phyloP scores from a whole-genome alignment of 2,797 vertebrate genomes.

The Spatula clypeata region DNA sequence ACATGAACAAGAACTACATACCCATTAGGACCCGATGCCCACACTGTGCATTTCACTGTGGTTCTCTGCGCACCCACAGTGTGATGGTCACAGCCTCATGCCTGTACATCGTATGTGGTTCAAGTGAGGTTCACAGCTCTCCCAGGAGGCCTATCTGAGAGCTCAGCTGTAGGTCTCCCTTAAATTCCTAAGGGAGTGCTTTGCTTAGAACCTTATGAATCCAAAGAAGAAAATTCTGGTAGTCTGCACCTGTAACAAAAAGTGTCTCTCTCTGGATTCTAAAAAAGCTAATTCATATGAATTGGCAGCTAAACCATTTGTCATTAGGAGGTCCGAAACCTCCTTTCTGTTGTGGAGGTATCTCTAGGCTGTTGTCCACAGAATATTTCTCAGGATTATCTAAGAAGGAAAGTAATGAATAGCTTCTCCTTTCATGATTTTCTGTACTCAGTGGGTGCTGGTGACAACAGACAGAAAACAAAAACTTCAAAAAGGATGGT shows the following conservation, averaged over 20 bases:
- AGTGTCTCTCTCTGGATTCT: background rate
- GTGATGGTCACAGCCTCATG: no score
- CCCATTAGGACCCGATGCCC: rapidly evolving
- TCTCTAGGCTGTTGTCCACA: background rate
- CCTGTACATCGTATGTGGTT: background rate
- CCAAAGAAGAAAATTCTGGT: background rate
- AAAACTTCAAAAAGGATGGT: background rate
- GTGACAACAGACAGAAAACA: background rate
- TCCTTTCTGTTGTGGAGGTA: background rate
- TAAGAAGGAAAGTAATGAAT: background rate
- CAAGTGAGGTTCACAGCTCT: background rate
- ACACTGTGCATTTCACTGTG: background rate
- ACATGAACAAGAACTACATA: rapidly evolving
- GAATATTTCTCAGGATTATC: background rate
- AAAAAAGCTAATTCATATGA: background rate
- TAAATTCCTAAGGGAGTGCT: background rate
- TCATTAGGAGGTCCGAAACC: background rate
- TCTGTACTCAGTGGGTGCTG: background rate
- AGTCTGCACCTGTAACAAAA: background rate
- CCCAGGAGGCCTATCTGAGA: background rate
- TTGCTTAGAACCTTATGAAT: background rate
- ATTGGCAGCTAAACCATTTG: background rate
- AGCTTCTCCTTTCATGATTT: background rate
- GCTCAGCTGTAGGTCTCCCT: background rate
- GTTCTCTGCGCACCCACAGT: background rate